Base-by-base conservation (phyloP, 2,888 invertebrate species). In the Tanytarsus gracilentus region DNA sequence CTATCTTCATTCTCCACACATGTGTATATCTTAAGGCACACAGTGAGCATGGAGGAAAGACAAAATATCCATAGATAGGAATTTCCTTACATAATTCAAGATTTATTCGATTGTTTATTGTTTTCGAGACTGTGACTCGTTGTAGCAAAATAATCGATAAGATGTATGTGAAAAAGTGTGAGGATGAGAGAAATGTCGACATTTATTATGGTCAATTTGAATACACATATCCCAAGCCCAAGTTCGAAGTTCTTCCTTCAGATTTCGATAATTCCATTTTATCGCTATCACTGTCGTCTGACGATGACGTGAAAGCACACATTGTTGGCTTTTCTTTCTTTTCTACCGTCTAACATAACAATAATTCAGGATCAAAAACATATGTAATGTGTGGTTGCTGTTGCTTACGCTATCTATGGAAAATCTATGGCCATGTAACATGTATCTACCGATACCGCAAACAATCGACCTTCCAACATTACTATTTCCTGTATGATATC, bases 171-270 rank as follows among this genome's bases (percentile, higher is more conserved):
- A 3, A 25, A 39, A 21, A 27, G 8, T 4, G 25, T 11, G 25
- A 40, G 36, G 40, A 40, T 6, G 11, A 26, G n/a, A 16, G 40
- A 39, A 23, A 26, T 26, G 26, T 55, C 36, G 21, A 33, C 53
- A 39, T 55, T 40, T 55, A 55, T 55, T 55, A 55, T 55, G 39
- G 55, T 55, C 55, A 40, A 55, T 55, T 55, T 55, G 11, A 55
- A 55, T 55, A 55, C 26, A 23, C n/a, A n/a, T n/a, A n/a, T n/a
- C n/a, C n/a, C n/a, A n/a, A n/a, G n/a, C n/a, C n/a, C n/a, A n/a
- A n/a, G n/a, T n/a, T n/a, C n/a, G n/a, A n/a, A n/a, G n/a, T n/a
- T n/a, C n/a, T n/a, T n/a, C n/a, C n/a, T n/a, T n/a, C n/a, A n/a
- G n/a, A n/a, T n/a, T n/a, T n/a, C n/a, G n/a, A n/a, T n/a, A n/a